Conservation (phyloP, 2,797 vertebrate genomes). For the Chelonia mydas region DNA sequence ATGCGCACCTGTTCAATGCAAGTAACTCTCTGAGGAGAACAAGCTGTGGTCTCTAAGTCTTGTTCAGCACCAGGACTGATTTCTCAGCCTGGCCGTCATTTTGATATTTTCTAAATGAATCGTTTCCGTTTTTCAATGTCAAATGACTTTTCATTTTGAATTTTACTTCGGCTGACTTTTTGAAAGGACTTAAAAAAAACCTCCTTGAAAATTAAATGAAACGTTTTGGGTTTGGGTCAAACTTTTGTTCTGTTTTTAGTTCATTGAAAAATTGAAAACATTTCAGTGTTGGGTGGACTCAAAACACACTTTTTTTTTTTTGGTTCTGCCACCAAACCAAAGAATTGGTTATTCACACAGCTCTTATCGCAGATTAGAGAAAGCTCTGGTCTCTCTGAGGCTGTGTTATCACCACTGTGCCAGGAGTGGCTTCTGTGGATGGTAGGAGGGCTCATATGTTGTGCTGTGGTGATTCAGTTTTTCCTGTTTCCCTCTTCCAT, state of each 20-base stretch:
- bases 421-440: neutral
- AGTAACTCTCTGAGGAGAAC: neutral
- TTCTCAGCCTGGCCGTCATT: no score
- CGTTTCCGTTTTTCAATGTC: neutral
- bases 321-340: neutral
- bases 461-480: slow-evolving; percentile 55
- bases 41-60: neutral
- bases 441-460: neutral
- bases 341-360: neutral
- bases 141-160: neutral
- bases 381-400: no score
- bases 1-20: neutral
- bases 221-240: neutral
- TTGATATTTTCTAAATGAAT: neutral
- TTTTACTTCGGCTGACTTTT: neutral
- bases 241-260: neutral
- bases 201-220: neutral
- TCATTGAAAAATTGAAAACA: neutral
- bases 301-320: neutral
- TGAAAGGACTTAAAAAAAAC: neutral
- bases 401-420: neutral
- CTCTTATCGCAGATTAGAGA: neutral
- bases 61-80: neutral
- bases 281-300: neutral
- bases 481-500: slow-evolving; percentile 52